A percentile compares a stretch with the other conserved stretches of the same genome.
Evolutionary conservation across 2,797 vertebrate genomes (phyloP).

Genomic region (Gymnodraco acuticeps): DNA sequence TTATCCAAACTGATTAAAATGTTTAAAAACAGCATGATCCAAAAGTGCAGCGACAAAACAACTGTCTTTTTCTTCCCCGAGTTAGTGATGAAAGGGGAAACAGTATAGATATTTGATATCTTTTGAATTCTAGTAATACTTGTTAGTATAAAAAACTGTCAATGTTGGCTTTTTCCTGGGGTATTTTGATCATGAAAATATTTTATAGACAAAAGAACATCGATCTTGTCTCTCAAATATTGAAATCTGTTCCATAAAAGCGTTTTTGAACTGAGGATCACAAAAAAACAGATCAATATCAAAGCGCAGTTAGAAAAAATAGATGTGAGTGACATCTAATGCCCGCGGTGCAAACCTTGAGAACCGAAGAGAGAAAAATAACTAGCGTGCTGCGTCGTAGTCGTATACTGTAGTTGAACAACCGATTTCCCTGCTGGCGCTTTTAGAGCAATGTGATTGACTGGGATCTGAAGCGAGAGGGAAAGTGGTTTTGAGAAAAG

Average conservation of each 20-base stretch:
- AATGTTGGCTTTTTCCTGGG: not conserved
- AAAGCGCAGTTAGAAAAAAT: constrained; percentile 16
- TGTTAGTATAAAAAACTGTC: not conserved
- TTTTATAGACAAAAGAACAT: not conserved
- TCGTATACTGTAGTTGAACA: constrained; percentile 16
- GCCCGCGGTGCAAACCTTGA: constrained; percentile 12
- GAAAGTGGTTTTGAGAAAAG: constrained; percentile 54
- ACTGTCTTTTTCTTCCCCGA: no score
- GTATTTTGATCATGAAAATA: not conserved
- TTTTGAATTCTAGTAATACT: not conserved
- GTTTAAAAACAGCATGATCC: no score
- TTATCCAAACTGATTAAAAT: no score
- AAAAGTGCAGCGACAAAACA: no score
- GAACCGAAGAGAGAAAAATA: constrained; percentile 9
- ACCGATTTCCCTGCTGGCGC: constrained; percentile 9
- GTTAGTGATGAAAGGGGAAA: no score
- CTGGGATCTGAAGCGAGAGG: constrained; percentile 40
- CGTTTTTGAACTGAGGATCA: not conserved
- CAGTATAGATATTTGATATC: no score
- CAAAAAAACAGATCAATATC: not conserved
- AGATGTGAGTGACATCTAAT: constrained; percentile 11
- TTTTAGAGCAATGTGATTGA: constrained; percentile 48
- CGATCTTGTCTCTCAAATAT: not conserved
- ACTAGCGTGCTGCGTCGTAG: constrained; percentile 18
- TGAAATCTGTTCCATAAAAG: constrained; percentile 4